Conservation (phyloP, 2,797 vertebrate genomes). For the Emys orbicularis region DNA sequence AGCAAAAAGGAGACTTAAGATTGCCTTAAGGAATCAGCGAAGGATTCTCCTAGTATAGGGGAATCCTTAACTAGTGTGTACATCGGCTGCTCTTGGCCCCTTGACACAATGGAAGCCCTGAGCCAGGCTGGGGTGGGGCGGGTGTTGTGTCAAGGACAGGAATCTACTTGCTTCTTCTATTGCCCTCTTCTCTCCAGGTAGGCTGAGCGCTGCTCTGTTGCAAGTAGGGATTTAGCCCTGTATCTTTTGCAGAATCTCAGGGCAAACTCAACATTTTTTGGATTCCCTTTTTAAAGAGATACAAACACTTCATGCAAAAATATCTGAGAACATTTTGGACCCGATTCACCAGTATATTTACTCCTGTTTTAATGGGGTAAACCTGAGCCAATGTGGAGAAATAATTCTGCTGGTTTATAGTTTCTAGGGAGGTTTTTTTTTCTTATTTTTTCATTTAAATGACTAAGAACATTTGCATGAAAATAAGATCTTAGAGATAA, state of each 20-base stretch:
- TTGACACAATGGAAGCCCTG: not conserved
- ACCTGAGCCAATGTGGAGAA: not conserved
- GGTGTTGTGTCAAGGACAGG: not conserved
- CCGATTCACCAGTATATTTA: not conserved
- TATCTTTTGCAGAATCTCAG: not conserved
- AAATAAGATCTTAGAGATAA: not conserved
- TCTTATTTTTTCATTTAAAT: not conserved
- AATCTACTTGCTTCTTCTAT: not conserved
- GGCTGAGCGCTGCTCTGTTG: not conserved
- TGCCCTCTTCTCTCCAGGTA: not conserved
- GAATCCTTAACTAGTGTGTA: not conserved
- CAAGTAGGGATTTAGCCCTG: not conserved
- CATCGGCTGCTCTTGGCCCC: not conserved
- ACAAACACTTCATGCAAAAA: not conserved
- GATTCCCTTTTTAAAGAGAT: not conserved
- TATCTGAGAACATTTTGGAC: not conserved
- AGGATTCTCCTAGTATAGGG: not conserved
- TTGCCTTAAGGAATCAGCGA: not conserved
- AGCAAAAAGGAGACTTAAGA: not conserved
- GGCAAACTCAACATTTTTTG: not conserved
- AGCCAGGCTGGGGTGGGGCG: not conserved
- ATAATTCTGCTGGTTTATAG: not conserved
- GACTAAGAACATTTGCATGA: not conserved
- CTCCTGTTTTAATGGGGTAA: not conserved
- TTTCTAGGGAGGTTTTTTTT: not conserved